Evolutionary conservation across 2,888 invertebrate genomes (phyloP).

Genomic region (Trichogramma dendrolimi): DNA sequence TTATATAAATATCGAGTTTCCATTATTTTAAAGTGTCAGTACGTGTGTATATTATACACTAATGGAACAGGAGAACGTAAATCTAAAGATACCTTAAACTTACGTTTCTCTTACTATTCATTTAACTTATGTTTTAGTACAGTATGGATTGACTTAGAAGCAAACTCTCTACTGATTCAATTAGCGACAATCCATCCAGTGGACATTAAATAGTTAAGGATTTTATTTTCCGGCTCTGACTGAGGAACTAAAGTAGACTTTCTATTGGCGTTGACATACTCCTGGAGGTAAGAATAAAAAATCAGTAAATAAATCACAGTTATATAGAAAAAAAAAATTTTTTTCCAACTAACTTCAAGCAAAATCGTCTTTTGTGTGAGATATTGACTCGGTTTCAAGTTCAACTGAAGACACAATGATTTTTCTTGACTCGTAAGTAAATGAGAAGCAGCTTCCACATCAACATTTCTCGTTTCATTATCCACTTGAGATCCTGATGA

Average conservation of each 20-base stretch:
- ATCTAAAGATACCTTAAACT: too few species aligned
- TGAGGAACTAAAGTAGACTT: conserved; percentile 51
- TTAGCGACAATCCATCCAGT: conserved; percentile 58
- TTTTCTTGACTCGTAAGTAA: conserved; percentile 50
- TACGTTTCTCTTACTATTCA: too few species aligned
- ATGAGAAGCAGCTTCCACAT: conserved; percentile 48
- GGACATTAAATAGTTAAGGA: conserved; percentile 57
- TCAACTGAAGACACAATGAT: conserved; percentile 56
- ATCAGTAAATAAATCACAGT: background rate
- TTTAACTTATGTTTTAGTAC: conserved; percentile 18
- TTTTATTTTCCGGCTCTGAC: conserved; percentile 57
- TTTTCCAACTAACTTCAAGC: conserved; percentile 9
- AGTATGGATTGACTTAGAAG: conserved; percentile 17
- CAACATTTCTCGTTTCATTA: conserved; percentile 43
- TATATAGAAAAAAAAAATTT: background rate
- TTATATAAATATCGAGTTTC: too few species aligned
- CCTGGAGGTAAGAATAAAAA: conserved; percentile 37
- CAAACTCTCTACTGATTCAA: conserved; percentile 15
- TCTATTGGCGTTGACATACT: conserved; percentile 49
- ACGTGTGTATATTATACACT: too few species aligned
- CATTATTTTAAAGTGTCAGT: too few species aligned
- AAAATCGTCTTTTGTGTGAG: conserved; percentile 83
- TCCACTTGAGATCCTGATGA: conserved; percentile 32
- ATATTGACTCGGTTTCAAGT: conserved; percentile 82
- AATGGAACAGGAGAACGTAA: too few species aligned